Base-by-base conservation (phyloP, 2,797 vertebrate genomes). In the Mycteria americana region DNA sequence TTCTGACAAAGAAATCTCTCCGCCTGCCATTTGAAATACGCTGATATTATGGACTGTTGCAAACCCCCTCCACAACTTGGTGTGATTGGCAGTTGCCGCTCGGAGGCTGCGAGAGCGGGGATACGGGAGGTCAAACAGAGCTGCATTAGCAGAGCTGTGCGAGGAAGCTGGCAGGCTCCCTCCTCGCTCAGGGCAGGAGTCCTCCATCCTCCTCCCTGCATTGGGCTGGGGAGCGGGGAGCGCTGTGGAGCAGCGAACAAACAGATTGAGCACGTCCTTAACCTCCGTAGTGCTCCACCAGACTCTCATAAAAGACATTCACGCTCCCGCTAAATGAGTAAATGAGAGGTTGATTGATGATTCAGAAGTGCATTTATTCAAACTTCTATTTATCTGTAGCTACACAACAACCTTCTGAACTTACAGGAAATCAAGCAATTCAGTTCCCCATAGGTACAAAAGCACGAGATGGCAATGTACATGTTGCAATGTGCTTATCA, bases 271-370 rank as follows among this genome's bases (percentile, higher is more conserved):
- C 12, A 0, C 62, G 30, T 62, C 93, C 50, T 43, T 85, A 83
- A 72, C 46, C 62, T 83, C 59, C 0, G 0, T 43, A 37, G 54
- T 70, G 25, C 37, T 92, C 48, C 62, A n/a, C 56, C 56, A 91
- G 86, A 3, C 37, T 70, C 48, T 87, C 77, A 28, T 69, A 46
- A 91, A 83, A 88, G 64, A 70, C 53, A 25, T 88, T 67, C 41
- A 10, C 51, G 63, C 77, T 93, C 81, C 72, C 72, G 89, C 84
- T 91, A 83, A 96, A 92, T 77, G 64, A 76, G 45, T 89, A 95
- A 95, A 95, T 85, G 81, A 92, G 78, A 89, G 68, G 64, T 91
- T 80, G 93, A 91, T 50, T 63, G 87, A 67, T 95, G 91, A 97
- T 72, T 96, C 89, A 92, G 84, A 94, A 80, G 68, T 28, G 67